Evolutionary conservation across 2,113 vertebrate species (phyloP), one percentile per base, ranked within the genome.

Genomic region (Zosterops lateralis): DNA sequence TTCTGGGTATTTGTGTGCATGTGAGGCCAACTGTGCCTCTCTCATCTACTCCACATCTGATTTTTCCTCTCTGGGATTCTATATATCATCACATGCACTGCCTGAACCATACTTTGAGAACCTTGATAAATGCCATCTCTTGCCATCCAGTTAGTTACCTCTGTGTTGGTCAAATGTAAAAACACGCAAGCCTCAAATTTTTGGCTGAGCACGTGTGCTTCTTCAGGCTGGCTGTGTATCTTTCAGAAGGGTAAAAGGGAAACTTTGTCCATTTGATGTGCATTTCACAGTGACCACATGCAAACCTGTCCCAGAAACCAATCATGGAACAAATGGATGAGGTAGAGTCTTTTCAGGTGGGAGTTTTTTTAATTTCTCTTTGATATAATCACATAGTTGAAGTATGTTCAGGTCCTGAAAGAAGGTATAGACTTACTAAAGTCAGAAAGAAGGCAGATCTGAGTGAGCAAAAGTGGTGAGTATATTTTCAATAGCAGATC

Each of bases 121-220:
- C 32, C 60, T 90, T 86, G 56, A 47, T 31, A 66, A 86, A 66
- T 54, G 14, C 12, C 36, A 53, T 20, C 29, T 53, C 5, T 47
- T 62, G 8, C 13, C 62, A 29, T 18, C 21, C 57, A 80, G 7
- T 38, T 70, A 62, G 6, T 17, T 66, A 14, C 16, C 20, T 67
- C 28, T 29, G 32, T n/a, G 32, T 32, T 50, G 40, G 38, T 70
- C 51, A 77, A 76, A 32, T 36, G 17, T 34, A 58, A 73, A 85
- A 88, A 62, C 0, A 0, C 25, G 25, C 38, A 87, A 84, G 34
- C 16, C 38, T 29, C 42, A 61, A 62, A 67, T 6, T 47, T 77
- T 54, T 62, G 44, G 24, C 57, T 72, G 24, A 75, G 36, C n/a
- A 65, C 0, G 0, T 16, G 7, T 32, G 14, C 9, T 50, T 89